phyloP scores from a whole-genome alignment of 2,113 vertebrate species.

The Mirounga angustirostris region DNA sequence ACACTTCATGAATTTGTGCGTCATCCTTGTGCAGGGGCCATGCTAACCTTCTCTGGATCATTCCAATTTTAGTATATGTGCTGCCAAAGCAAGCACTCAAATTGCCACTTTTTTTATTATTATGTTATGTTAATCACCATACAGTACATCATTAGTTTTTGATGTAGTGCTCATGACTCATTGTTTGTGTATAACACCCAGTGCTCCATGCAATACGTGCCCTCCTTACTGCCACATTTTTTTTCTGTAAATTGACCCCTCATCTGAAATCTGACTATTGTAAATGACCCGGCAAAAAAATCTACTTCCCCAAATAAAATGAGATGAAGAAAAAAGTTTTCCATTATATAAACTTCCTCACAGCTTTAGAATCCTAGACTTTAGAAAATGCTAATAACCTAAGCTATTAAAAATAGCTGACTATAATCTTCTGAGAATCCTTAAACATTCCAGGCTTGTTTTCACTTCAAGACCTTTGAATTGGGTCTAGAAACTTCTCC shows the following conservation, averaged over 20 bases:
- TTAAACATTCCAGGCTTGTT: not conserved
- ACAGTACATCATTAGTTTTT: too few relatives aligned
- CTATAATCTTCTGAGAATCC: not conserved
- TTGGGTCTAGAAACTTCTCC: not conserved
- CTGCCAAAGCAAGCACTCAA: not conserved
- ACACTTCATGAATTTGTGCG: not conserved
- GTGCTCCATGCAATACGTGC: too few relatives aligned
- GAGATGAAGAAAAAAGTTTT: slow-evolving; percentile 14
- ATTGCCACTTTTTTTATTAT: not conserved
- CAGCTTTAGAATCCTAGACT: not conserved
- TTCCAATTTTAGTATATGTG: not conserved
- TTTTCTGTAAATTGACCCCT: not conserved
- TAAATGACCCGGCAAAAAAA: slow-evolving; percentile 16
- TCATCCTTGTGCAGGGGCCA: not conserved
- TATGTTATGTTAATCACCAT: too few relatives aligned
- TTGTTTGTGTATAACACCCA: too few relatives aligned
- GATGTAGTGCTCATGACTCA: too few relatives aligned
- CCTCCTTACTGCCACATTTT: not conserved
- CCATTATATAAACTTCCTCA: not conserved
- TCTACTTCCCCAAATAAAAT: not conserved
- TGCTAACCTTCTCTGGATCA: not conserved
- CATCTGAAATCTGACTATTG: not conserved
- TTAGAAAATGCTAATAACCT: slow-evolving; percentile 26
- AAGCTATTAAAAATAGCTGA: slow-evolving; percentile 47
- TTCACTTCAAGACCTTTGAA: not conserved